phyloP scores from a whole-genome alignment of 2,888 invertebrate genomes.

The Drosophila fulvimacula region DNA sequence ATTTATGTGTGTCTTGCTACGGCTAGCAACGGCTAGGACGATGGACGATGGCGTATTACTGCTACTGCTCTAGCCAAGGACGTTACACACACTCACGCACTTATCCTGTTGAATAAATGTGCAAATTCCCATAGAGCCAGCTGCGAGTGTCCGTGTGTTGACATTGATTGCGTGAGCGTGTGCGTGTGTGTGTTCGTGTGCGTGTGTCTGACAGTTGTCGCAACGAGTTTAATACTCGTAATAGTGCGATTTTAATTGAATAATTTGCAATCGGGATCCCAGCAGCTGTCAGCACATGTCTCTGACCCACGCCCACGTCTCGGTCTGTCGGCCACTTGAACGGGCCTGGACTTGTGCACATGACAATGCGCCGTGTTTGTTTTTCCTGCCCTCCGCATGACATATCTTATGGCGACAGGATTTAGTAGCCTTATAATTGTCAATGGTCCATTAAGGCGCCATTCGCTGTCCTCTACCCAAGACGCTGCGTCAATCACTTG shows the following conservation, averaged over 20 bases:
- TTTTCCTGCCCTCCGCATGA: constrained; percentile 15
- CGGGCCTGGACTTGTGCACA: constrained; percentile 39
- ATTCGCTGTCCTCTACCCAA: constrained; percentile 24
- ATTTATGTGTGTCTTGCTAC: constrained; percentile 71
- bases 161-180: constrained; percentile 47
- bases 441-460: constrained; percentile 69
- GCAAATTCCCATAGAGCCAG: constrained; percentile 25
- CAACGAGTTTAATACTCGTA: constrained; percentile 66
- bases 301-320: background rate
- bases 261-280: constrained; percentile 63
- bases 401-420: constrained; percentile 49
- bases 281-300: constrained; percentile 16
- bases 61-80: constrained; percentile 58
- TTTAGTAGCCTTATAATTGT: constrained; percentile 77
- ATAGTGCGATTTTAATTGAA: constrained; percentile 80
- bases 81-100: constrained; percentile 13
- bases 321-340: constrained; percentile 7
- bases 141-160: constrained; percentile 26
- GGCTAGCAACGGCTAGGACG: constrained; percentile 30
- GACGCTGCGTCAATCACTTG: constrained; percentile 60
- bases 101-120: constrained; percentile 28
- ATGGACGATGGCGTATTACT: constrained; percentile 54
- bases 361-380: constrained; percentile 51
- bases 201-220: constrained; percentile 72
- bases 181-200: constrained; percentile 50